These are phyloP conservation scores for Malthinus seriepunctatus DNA, from an alignment of 2,888 invertebrate species.

Conservation along the genomic window DNA sequence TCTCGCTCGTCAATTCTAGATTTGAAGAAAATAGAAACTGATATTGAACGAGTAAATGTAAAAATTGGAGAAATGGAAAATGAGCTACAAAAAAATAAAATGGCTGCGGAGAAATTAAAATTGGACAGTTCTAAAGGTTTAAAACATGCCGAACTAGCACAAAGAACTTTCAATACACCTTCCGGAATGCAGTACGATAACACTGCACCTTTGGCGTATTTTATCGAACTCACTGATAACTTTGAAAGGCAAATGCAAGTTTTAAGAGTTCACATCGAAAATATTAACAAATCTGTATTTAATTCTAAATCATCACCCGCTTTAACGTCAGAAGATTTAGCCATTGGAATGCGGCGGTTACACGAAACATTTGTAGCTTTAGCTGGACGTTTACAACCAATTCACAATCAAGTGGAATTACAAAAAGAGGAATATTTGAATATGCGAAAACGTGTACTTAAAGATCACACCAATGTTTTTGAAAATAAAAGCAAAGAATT, in stretches of 20 bases:
- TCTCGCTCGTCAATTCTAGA: constrained; percentile 66
- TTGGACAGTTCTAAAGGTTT: constrained; percentile 73
- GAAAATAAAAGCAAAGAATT: constrained; percentile 52
- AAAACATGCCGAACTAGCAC: constrained; percentile 76
- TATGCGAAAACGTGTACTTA: constrained; percentile 74
- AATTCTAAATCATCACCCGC: constrained; percentile 66
- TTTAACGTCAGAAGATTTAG: constrained; percentile 73
- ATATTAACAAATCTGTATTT: constrained; percentile 72
- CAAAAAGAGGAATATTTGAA: constrained; percentile 87
- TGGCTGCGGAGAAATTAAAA: constrained; percentile 67
- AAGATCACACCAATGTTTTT: constrained; percentile 83
- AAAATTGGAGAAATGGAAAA: constrained; percentile 64
- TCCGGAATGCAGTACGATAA: constrained; percentile 77
- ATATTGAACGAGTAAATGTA: constrained; percentile 63
- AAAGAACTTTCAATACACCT: constrained; percentile 77
- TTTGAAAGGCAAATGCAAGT: constrained; percentile 73
- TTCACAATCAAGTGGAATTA: constrained; percentile 76
- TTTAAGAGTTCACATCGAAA: constrained; percentile 72
- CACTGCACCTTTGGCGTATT: constrained; percentile 71
- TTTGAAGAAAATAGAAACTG: constrained; percentile 65
- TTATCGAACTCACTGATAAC: constrained; percentile 67
- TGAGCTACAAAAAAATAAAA: constrained; percentile 64
- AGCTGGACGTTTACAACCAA: constrained; percentile 83
- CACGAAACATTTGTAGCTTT: constrained; percentile 86
- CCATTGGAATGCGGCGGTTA: constrained; percentile 76